phyloP scores from a whole-genome alignment of 2,888 invertebrate species.

The Ophioninae sp. region DNA sequence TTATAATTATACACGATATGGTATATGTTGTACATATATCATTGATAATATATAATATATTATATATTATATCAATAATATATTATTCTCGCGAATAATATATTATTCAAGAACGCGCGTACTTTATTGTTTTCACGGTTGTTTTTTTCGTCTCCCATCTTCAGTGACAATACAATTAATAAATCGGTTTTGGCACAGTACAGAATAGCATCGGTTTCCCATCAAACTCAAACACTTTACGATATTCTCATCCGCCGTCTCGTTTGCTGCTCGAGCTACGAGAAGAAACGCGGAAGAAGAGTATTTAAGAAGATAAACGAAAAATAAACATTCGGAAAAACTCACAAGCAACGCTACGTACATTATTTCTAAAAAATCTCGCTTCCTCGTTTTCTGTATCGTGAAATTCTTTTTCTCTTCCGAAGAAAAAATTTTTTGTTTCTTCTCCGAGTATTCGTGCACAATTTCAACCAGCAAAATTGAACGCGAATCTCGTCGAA shows the following conservation, averaged over 20 bases:
- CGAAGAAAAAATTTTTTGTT: not conserved
- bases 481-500: conserved; percentile 45
- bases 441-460: not conserved
- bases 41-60: too few relatives aligned
- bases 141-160: too few relatives aligned
- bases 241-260: conserved; percentile 33
- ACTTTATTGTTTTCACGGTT: too few relatives aligned
- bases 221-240: conserved; percentile 39
- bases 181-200: conserved; percentile 74
- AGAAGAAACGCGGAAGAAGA: conserved; percentile 35
- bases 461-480: conserved; percentile 67
- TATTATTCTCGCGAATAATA: too few relatives aligned
- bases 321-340: conserved; percentile 47
- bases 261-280: conserved; percentile 28
- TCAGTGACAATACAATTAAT: conserved; percentile 24
- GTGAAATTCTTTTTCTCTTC: not conserved
- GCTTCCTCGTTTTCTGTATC: not conserved
- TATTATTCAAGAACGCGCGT: too few relatives aligned
- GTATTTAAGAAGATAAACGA: conserved; percentile 21
- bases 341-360: conserved; percentile 54
- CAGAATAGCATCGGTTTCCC: conserved; percentile 70
- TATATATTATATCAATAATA: too few relatives aligned
- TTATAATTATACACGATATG: too few relatives aligned
- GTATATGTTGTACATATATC: too few relatives aligned
- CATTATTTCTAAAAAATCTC: conserved; percentile 56